A percentile compares a stretch with the other conserved stretches of the same genome.
Evolutionary conservation across 2,113 vertebrate genomes (phyloP).

Genomic region (Cichladusa arquata): DNA sequence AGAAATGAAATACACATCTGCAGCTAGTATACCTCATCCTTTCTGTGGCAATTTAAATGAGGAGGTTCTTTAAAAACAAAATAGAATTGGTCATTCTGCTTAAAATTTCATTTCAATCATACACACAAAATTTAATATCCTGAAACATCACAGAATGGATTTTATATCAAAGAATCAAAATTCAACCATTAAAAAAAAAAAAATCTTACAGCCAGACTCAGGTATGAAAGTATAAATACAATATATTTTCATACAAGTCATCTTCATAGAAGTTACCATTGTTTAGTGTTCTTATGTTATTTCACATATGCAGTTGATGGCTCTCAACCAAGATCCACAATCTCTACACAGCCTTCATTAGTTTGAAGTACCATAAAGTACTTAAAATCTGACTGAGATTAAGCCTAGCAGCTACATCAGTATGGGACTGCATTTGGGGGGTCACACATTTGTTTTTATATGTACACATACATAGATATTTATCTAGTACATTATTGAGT

Average conservation of each 20-base stretch:
- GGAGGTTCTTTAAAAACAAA: neutral
- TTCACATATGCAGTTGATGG: neutral
- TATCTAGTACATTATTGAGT: too few species aligned
- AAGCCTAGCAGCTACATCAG: neutral
- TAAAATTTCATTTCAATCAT: neutral
- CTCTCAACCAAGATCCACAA: neutral
- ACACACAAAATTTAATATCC: neutral
- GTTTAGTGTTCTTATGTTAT: neutral
- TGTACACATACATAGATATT: too few species aligned
- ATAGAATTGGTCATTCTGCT: neutral
- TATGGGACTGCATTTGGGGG: fast-evolving
- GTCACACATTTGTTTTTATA: neutral
- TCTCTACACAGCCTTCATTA: neutral
- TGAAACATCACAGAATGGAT: neutral
- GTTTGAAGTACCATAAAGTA: neutral
- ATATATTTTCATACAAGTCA: neutral
- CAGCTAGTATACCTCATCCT: neutral
- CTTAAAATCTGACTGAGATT: neutral
- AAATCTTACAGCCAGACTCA: neutral
- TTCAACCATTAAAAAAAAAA: neutral
- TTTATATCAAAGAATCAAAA: neutral
- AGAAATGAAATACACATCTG: neutral
- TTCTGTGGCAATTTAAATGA: neutral
- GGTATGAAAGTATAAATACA: neutral
- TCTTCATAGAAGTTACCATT: neutral